Conservation (phyloP, 2,113 vertebrate genomes). For the Alligator mississippiensis region DNA sequence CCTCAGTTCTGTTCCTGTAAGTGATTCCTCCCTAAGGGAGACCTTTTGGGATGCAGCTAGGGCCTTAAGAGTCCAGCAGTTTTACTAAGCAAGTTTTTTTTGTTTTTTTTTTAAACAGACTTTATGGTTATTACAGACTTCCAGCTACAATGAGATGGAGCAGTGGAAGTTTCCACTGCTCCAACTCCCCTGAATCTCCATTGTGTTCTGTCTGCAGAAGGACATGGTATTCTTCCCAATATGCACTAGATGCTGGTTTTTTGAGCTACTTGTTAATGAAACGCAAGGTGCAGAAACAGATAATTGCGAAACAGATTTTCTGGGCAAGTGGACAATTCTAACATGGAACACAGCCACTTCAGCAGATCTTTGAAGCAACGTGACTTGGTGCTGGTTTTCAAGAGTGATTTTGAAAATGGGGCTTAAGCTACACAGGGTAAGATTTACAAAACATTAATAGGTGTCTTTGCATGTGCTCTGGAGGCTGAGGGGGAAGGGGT, state of each 20-base stretch:
- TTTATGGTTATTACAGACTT: not conserved
- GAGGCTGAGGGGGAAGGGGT: too few relatives aligned
- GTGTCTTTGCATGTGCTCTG: too few relatives aligned
- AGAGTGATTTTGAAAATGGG: not conserved
- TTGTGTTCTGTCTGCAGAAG: not conserved
- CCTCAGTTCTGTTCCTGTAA: not conserved
- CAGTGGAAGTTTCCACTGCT: not conserved
- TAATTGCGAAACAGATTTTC: not conserved
- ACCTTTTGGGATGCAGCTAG: not conserved
- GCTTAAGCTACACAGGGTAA: too few relatives aligned
- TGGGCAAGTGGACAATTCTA: not conserved
- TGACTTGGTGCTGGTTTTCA: not conserved
- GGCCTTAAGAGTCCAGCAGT: not conserved
- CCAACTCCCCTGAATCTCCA: not conserved
- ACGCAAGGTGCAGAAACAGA: not conserved
- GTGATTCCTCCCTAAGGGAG: accelerated
- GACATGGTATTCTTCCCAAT: too few relatives aligned
- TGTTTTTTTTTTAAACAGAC: not conserved
- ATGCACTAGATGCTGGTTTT: not conserved
- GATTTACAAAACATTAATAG: too few relatives aligned
- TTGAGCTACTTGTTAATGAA: not conserved
- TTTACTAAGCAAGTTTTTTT: not conserved
- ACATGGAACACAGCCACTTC: not conserved
- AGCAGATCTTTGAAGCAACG: not conserved
- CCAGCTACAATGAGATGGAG: not conserved